Conservation (phyloP, 1,140 invertebrate species). For the Colletes latitarsis region DNA sequence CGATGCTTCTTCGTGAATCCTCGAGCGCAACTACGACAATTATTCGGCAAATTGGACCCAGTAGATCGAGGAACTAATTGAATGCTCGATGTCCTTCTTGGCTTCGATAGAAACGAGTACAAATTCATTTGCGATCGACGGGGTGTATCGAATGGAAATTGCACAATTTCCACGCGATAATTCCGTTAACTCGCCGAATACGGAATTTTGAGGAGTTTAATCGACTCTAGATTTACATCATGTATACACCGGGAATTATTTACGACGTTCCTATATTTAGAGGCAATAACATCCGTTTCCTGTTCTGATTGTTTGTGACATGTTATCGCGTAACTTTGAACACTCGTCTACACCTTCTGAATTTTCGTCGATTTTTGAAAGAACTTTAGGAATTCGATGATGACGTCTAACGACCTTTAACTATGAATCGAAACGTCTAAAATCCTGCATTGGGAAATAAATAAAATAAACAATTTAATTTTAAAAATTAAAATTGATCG, state of each 20-base stretch:
- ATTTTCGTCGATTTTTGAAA: not conserved
- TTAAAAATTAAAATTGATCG: too few species aligned
- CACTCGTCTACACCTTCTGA: not conserved
- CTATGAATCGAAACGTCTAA: too few species aligned
- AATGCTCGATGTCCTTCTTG: conserved; percentile 21
- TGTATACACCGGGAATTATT: not conserved
- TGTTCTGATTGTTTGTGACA: too few species aligned
- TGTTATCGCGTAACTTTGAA: not conserved
- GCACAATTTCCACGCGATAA: conserved; percentile 48
- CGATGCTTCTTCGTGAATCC: not conserved
- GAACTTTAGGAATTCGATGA: too few species aligned
- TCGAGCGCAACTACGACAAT: conserved; percentile 4
- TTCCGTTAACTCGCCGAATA: conserved; percentile 12
- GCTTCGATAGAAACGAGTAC: not conserved
- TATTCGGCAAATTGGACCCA: not conserved
- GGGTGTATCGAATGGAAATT: conserved; percentile 47
- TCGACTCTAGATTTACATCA: not conserved
- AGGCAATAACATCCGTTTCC: not conserved
- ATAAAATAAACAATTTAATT: too few species aligned
- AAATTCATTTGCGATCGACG: conserved; percentile 1
- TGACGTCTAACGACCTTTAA: too few species aligned
- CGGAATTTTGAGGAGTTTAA: conserved; percentile 16
- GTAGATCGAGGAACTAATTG: conserved; percentile 28
- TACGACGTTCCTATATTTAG: not conserved
- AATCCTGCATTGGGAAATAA: too few species aligned